Conservation (phyloP, 2,888 invertebrate species). For the Hermodice carunculata region DNA sequence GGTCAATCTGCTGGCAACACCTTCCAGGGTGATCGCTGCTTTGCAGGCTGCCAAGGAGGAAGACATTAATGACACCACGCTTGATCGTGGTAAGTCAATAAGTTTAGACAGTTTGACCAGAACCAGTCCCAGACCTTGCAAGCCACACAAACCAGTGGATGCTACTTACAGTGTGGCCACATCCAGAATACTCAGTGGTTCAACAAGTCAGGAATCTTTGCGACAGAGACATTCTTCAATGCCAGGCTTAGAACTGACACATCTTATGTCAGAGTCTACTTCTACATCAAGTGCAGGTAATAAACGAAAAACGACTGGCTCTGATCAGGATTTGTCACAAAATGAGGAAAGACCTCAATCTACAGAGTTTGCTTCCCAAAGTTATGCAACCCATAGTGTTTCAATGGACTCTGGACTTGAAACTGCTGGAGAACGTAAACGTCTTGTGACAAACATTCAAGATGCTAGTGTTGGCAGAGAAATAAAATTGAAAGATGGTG, state of each 20-base stretch:
- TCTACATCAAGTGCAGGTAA: not conserved
- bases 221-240: no score
- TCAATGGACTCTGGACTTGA: slow-evolving; percentile 25
- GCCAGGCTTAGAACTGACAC: no score
- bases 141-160: slow-evolving; percentile 28
- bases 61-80: not conserved
- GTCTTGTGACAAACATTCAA: not conserved
- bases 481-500: slow-evolving; percentile 3
- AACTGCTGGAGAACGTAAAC: not conserved
- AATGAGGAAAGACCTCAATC: not conserved
- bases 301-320: slow-evolving; percentile 3
- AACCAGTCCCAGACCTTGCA: not conserved
- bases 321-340: not conserved
- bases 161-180: slow-evolving; percentile 25
- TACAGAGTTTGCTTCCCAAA: not conserved
- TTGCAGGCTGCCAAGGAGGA: not conserved
- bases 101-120: slow-evolving; percentile 27
- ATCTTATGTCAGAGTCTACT: no score
- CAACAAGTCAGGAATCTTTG: not conserved
- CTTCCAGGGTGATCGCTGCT: not conserved
- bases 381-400: slow-evolving; percentile 14
- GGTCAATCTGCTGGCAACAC: not conserved
- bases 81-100: slow-evolving; percentile 2
- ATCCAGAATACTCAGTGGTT: slow-evolving; percentile 13
- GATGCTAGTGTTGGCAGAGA: not conserved